A percentile compares a stretch with the other conserved stretches of the same genome.
phyloP scores from a whole-genome alignment of 2,797 vertebrate species.

The Poecilia gillii region DNA sequence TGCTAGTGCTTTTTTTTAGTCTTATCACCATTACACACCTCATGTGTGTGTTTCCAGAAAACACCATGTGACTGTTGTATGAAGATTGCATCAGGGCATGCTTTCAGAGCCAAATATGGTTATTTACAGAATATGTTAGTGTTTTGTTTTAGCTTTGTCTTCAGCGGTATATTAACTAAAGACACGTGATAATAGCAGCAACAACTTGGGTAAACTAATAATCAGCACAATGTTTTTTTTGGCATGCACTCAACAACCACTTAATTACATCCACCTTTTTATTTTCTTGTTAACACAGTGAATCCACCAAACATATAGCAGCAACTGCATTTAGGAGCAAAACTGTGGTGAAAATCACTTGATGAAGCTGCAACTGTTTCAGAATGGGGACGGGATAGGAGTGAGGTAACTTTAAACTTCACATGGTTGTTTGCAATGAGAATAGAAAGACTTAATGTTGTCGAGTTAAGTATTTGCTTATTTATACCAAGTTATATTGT shows the following conservation, averaged over 20 bases:
- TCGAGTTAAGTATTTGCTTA: neutral
- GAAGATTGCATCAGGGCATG: slow-evolving; percentile 48
- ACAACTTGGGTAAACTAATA: neutral
- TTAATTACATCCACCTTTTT: neutral
- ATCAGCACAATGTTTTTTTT: neutral
- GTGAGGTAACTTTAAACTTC: neutral
- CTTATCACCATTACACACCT: slow-evolving; percentile 23
- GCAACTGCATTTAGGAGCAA: neutral
- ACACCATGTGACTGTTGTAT: slow-evolving; percentile 44
- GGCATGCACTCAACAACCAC: neutral
- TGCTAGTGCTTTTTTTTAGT: neutral
- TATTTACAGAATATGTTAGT: neutral
- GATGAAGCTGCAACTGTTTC: neutral
- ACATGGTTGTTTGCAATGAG: neutral
- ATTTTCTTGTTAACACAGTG: neutral
- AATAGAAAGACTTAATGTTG: neutral
- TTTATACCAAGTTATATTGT: neutral
- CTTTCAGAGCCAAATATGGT: slow-evolving; percentile 26
- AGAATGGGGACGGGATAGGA: neutral
- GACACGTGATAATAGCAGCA: too few species aligned
- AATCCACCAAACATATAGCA: neutral
- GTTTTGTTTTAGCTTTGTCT: neutral
- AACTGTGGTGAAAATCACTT: neutral
- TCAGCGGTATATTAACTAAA: neutral
- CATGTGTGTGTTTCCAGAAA: slow-evolving; percentile 6